Evolutionary conservation across 2,113 vertebrate genomes (phyloP).

Genomic region (Pollachius pollachius): DNA sequence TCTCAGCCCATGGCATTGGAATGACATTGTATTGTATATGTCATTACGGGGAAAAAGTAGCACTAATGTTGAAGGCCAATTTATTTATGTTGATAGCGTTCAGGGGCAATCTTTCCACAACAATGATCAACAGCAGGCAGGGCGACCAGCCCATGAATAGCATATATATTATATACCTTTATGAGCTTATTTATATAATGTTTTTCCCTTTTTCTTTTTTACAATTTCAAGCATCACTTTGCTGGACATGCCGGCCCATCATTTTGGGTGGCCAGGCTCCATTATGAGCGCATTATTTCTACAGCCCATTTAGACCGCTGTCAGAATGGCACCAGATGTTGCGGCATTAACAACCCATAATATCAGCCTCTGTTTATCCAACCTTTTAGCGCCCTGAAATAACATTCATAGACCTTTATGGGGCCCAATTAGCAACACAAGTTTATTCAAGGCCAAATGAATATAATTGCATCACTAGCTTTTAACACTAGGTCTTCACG

Average conservation of each 20-base stretch:
- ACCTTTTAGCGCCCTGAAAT: constrained; percentile 70
- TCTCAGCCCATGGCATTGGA: constrained; percentile 84
- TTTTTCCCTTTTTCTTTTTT: neutral
- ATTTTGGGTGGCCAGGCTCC: neutral
- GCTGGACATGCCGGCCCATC: neutral
- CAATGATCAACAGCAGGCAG: constrained; percentile 85
- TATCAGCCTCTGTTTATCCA: constrained; percentile 70
- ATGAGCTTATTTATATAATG: neutral
- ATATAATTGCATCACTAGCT: constrained; percentile 66
- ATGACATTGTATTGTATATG: constrained; percentile 95
- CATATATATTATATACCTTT: constrained; percentile 16
- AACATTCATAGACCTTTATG: constrained; percentile 73
- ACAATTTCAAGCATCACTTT: constrained; percentile 2
- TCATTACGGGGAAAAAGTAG: constrained; percentile 89
- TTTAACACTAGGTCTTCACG: constrained; percentile 63
- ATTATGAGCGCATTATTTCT: constrained; percentile 25
- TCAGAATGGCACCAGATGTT: constrained; percentile 68
- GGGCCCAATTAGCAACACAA: constrained; percentile 68
- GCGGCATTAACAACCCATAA: constrained; percentile 71
- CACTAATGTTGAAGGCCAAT: constrained; percentile 87
- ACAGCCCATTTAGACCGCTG: constrained; percentile 21
- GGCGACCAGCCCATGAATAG: neutral
- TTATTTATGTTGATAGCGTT: constrained; percentile 97
- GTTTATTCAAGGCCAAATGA: constrained; percentile 65
- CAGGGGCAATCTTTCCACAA: constrained; percentile 89